These are phyloP conservation scores for Hirtodrosophila duncani DNA, from an alignment of 2,888 invertebrate species.

Conservation along the genomic window DNA sequence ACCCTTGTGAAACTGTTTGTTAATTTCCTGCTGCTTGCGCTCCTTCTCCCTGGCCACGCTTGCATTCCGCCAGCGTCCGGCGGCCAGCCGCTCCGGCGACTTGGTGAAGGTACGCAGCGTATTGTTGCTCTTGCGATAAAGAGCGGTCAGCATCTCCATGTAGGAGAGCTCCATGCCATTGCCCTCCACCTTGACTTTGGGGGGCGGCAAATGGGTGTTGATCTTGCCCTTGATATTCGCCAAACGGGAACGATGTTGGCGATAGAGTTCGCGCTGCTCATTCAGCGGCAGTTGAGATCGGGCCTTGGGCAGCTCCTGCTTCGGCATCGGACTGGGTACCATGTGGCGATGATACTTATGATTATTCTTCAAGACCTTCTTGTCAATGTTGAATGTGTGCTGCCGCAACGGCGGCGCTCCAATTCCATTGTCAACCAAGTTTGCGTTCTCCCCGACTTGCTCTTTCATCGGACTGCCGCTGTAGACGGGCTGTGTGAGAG, in stretches of 20 bases:
- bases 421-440: too few species aligned
- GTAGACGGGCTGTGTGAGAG: constrained; percentile 46
- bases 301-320: background rate
- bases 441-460: constrained; percentile 4
- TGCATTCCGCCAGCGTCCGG: constrained; percentile 51
- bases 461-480: constrained; percentile 17
- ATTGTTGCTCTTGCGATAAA: constrained; percentile 52
- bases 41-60: constrained; percentile 50
- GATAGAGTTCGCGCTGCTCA: constrained; percentile 56
- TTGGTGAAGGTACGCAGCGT: constrained; percentile 51
- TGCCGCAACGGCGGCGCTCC: constrained; percentile 13
- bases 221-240: constrained; percentile 65
- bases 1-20: constrained; percentile 37
- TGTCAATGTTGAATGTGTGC: constrained; percentile 52
- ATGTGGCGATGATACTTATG: constrained; percentile 44
- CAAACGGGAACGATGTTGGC: constrained; percentile 60
- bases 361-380: constrained; percentile 24
- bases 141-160: constrained; percentile 63
- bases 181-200: constrained; percentile 38
- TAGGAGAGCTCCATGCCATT: constrained; percentile 56
- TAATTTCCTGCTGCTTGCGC: constrained; percentile 44
- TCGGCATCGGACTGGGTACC: constrained; percentile 26
- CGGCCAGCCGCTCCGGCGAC: constrained; percentile 54
- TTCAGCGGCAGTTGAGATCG: constrained; percentile 35
- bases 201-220: constrained; percentile 46